Evolutionary conservation across 1,140 invertebrate genomes (phyloP).

Genomic region (Eubasilissa regina): DNA sequence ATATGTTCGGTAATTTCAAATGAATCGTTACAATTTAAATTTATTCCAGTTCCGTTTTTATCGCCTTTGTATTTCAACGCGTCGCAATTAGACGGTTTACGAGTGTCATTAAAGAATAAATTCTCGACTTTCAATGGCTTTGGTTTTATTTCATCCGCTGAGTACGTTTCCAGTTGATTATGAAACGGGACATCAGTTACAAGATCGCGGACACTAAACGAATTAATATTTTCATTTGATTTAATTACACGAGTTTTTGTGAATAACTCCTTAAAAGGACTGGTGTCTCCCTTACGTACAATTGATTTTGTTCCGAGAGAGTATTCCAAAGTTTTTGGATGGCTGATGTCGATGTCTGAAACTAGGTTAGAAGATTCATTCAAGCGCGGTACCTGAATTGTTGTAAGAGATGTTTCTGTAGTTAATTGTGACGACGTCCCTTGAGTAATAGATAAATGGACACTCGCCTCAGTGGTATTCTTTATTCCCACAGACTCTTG

Average conservation of each 20-base stretch:
- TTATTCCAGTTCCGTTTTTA: slow-evolving; percentile 6
- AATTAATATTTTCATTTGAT: slow-evolving; percentile 7
- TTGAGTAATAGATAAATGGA: neutral
- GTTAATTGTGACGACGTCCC: slow-evolving; percentile 1
- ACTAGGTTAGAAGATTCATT: neutral
- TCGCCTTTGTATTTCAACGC: neutral
- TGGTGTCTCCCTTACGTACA: neutral
- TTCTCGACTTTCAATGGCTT: slow-evolving; percentile 18
- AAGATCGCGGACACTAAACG: slow-evolving; percentile 1
- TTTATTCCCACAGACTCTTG: neutral
- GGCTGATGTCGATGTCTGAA: neutral
- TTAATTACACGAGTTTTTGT: neutral
- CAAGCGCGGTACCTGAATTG: slow-evolving; percentile 3
- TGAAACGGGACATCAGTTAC: slow-evolving; percentile 4
- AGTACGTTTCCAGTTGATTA: slow-evolving; percentile 17
- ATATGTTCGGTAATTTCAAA: neutral
- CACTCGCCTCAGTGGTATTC: neutral
- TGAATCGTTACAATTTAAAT: neutral
- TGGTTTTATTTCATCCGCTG: neutral
- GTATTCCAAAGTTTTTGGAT: slow-evolving; percentile 22
- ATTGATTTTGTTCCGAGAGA: neutral
- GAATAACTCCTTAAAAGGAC: neutral
- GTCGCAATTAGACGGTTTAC: neutral
- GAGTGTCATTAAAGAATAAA: neutral
- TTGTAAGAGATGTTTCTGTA: slow-evolving; percentile 7